These are phyloP conservation scores for Lethenteron camtschaticum DNA, from an alignment of 2,113 vertebrate species.

Conservation along the genomic window DNA sequence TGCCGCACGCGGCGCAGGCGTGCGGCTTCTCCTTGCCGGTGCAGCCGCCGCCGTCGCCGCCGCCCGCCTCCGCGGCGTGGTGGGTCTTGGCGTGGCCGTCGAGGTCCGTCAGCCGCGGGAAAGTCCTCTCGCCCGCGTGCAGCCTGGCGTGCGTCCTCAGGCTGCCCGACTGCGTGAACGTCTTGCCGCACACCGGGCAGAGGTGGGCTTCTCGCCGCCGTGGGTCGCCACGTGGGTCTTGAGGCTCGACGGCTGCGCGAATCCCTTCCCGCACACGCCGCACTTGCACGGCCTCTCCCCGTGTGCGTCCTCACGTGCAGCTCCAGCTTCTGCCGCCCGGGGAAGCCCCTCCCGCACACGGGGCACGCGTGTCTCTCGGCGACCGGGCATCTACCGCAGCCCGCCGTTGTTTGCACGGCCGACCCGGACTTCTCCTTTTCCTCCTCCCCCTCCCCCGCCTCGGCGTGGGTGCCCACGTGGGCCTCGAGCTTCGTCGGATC, in stretches of 20 bases:
- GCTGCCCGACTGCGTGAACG: background rate
- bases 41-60: no score
- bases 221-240: constrained; percentile 4
- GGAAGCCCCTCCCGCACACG: background rate
- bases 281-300: background rate
- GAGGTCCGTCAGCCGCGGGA: background rate
- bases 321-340: background rate
- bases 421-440: no score
- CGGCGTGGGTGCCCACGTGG: background rate
- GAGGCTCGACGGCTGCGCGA: background rate
- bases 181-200: background rate
- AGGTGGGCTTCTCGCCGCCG: background rate
- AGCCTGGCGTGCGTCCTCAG: background rate
- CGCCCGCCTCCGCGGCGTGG: no score
- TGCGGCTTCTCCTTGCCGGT: background rate
- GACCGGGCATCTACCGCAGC: no score
- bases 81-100: no score
- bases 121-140: background rate
- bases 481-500: background rate
- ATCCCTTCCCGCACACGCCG: background rate
- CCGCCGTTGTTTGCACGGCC: no score
- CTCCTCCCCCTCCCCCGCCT: background rate
- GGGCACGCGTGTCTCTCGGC: background rate
- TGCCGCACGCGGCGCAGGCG: background rate
- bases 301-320: background rate